phyloP scores from a whole-genome alignment of 2,797 vertebrate species.

The Neomorphus geoffroyi region DNA sequence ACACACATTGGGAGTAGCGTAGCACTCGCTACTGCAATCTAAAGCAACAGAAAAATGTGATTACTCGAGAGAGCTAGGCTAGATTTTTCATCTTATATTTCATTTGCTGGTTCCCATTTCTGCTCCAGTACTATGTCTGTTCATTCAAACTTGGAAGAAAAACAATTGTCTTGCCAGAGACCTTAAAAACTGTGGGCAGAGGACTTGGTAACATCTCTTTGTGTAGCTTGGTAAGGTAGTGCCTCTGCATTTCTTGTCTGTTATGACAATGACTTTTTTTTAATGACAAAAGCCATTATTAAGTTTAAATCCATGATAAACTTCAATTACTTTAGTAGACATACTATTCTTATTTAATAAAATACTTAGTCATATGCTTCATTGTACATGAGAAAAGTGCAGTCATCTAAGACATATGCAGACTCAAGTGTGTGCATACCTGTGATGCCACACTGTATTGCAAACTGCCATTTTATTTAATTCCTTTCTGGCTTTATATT shows the following conservation, averaged over 20 bases:
- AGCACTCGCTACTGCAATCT: not conserved
- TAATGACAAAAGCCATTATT: not conserved
- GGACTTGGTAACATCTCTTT: not conserved
- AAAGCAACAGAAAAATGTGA: not conserved
- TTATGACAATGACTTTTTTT: not conserved
- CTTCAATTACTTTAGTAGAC: not conserved
- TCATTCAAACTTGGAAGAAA: not conserved
- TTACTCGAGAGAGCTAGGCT: not conserved
- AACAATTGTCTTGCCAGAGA: not conserved
- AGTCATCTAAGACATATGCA: not conserved
- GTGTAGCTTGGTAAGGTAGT: not conserved
- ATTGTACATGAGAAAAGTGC: not conserved
- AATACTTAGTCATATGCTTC: not conserved
- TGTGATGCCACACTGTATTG: not conserved
- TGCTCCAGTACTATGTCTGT: not conserved
- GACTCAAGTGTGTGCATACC: not conserved
- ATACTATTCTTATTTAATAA: not conserved
- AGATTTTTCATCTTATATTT: not conserved
- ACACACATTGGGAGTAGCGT: rapidly evolving
- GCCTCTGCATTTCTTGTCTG: not conserved
- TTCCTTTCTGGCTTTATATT: not conserved
- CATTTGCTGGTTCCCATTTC: not conserved
- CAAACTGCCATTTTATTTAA: not conserved
- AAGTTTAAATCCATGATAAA: not conserved
- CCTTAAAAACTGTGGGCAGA: constrained; percentile 10